These are phyloP conservation scores for Maniola jurtina DNA, from an alignment of 1,140 invertebrate species.

Conservation along the genomic window DNA sequence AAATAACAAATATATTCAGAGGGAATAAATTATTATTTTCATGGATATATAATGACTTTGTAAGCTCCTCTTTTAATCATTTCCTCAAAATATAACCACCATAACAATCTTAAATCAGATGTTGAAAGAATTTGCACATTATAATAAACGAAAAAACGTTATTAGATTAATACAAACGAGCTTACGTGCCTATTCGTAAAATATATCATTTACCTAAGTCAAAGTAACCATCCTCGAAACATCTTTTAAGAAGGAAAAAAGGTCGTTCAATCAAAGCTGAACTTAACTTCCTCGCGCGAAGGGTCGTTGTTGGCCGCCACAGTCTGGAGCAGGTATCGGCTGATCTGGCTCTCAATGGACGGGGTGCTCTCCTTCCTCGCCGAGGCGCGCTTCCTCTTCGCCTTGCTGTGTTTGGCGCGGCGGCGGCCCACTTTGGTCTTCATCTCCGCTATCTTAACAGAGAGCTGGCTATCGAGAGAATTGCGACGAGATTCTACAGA, in stretches of 20 bases:
- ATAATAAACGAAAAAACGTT: too few relatives aligned
- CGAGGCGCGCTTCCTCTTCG: conserved; percentile 69
- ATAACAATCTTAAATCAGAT: too few relatives aligned
- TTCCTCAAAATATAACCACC: too few relatives aligned
- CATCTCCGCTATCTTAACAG: conserved; percentile 89
- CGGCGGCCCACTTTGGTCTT: conserved; percentile 84
- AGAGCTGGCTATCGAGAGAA: conserved; percentile 91
- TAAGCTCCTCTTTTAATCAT: too few relatives aligned
- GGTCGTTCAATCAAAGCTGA: conserved; percentile 56
- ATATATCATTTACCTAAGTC: too few relatives aligned
- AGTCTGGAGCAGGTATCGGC: conserved; percentile 79
- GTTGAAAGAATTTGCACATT: too few relatives aligned
- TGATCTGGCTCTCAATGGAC: conserved; percentile 88
- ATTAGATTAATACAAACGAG: too few relatives aligned
- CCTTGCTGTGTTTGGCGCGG: conserved; percentile 66
- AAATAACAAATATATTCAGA: too few relatives aligned
- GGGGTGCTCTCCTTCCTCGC: conserved; percentile 85
- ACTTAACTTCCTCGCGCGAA: conserved; percentile 68
- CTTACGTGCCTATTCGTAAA: too few relatives aligned
- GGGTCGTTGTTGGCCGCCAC: conserved; percentile 72
- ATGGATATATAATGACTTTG: too few relatives aligned
- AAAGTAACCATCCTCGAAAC: background rate
- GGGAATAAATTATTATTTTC: too few relatives aligned
- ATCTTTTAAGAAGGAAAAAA: background rate
- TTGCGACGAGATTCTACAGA: conserved; percentile 90